phyloP scores from a whole-genome alignment of 2,888 invertebrate genomes.

The Pterostichus madidus region DNA sequence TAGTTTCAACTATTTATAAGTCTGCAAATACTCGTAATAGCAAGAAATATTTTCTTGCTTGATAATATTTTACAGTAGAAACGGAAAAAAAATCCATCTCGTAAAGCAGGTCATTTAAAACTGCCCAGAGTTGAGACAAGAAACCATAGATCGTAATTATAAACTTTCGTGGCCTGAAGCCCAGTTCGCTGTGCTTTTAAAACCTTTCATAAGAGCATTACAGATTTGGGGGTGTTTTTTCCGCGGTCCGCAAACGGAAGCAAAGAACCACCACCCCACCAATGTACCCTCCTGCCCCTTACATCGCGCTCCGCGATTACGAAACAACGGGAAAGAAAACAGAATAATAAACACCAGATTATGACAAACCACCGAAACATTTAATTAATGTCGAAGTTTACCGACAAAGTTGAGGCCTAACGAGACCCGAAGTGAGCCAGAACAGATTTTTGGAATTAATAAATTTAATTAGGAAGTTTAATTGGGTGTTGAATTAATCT shows the following conservation, averaged over 20 bases:
- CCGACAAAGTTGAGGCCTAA: constrained; percentile 62
- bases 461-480: constrained; percentile 73
- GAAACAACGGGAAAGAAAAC: constrained; percentile 56
- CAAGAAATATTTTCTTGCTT: not conserved
- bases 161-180: constrained; percentile 55
- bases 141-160: constrained; percentile 61
- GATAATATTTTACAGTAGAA: not conserved
- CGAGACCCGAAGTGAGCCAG: constrained; percentile 61
- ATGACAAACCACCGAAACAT: constrained; percentile 69
- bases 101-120: constrained; percentile 36
- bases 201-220: constrained; percentile 65
- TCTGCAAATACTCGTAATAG: not conserved
- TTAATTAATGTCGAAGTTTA: constrained; percentile 71
- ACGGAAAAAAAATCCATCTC: constrained; percentile 3
- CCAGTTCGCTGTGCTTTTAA: constrained; percentile 43
- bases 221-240: constrained; percentile 46
- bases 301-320: not conserved
- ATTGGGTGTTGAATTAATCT: constrained; percentile 73
- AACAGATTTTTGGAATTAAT: constrained; percentile 69
- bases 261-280: constrained; percentile 4
- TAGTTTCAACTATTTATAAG: too few species aligned
- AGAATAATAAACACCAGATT: constrained; percentile 66
- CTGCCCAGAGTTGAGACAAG: constrained; percentile 27
- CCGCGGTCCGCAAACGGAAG: constrained; percentile 12
- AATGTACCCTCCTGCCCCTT: not conserved